Conservation (phyloP, 2,888 invertebrate species). For the Phaedon cochleariae region DNA sequence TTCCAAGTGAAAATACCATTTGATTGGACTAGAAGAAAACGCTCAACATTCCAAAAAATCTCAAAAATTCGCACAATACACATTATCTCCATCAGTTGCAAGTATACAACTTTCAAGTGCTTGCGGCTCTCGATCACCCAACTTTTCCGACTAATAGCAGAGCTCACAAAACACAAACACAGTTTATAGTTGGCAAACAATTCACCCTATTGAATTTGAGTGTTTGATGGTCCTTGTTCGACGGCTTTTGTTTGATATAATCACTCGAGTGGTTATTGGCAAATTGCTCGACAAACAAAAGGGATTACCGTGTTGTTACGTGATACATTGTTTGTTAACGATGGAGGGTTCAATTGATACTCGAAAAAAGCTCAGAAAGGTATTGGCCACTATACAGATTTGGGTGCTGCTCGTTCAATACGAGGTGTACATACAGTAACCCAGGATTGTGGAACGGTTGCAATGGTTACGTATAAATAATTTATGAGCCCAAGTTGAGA, state of each 20-base stretch:
- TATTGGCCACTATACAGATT: too few relatives aligned
- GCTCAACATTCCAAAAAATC: too few relatives aligned
- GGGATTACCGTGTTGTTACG: conserved; percentile 12
- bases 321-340: background rate
- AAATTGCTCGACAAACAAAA: conserved; percentile 30
- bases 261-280: conserved; percentile 18
- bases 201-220: conserved; percentile 30
- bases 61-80: too few relatives aligned
- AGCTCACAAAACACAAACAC: background rate
- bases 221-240: conserved; percentile 31
- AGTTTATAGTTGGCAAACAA: conserved; percentile 33
- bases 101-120: too few relatives aligned
- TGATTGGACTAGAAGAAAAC: too few relatives aligned
- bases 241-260: conserved; percentile 35
- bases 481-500: too few relatives aligned
- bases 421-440: background rate
- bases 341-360: background rate
- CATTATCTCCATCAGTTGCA: too few relatives aligned
- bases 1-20: too few relatives aligned
- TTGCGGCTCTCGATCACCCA: background rate
- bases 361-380: background rate
- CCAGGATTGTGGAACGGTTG: background rate
- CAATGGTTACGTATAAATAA: background rate
- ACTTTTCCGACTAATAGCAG: background rate
- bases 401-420: background rate